phyloP scores from a whole-genome alignment of 2,797 vertebrate genomes.

The Coregonus suidteri region DNA sequence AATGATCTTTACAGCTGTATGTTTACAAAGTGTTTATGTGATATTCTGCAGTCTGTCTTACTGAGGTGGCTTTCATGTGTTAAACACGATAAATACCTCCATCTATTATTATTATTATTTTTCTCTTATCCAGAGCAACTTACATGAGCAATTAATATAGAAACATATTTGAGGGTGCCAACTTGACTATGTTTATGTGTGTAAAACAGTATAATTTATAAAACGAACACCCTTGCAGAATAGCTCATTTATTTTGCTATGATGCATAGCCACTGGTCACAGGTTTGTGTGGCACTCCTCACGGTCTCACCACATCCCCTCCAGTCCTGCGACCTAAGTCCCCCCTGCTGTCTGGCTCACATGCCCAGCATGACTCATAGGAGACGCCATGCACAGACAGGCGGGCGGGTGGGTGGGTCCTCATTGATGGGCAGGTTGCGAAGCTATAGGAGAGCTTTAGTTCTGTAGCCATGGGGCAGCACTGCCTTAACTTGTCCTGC shows the following conservation, averaged over 20 bases:
- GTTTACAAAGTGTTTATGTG: conserved; percentile 81
- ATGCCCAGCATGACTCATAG: conserved; percentile 53
- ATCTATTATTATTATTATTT: conserved; percentile 26
- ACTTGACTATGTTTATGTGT: conserved; percentile 16
- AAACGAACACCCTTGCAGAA: conserved; percentile 2
- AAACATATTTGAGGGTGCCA: conserved; percentile 43
- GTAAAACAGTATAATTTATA: conserved; percentile 17
- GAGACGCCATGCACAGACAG: conserved; percentile 37
- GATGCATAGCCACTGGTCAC: neutral
- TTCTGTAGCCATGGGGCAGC: conserved; percentile 45
- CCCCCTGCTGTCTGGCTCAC: conserved; percentile 9
- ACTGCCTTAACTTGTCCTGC: conserved; percentile 59
- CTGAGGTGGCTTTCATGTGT: conserved; percentile 63
- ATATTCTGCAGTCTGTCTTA: conserved; percentile 63
- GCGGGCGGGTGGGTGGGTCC: conserved; percentile 42
- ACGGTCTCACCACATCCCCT: neutral
- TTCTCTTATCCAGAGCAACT: no score
- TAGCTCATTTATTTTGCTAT: neutral
- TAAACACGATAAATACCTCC: conserved; percentile 50
- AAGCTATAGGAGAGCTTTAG: conserved; percentile 52
- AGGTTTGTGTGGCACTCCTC: neutral
- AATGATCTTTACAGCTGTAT: conserved; percentile 75
- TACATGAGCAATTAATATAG: conserved; percentile 40
- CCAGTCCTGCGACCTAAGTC: neutral
- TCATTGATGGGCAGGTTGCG: conserved; percentile 63